These are phyloP conservation scores for Smittia sp. DNA, from an alignment of 2,888 invertebrate species.

Conservation along the genomic window DNA sequence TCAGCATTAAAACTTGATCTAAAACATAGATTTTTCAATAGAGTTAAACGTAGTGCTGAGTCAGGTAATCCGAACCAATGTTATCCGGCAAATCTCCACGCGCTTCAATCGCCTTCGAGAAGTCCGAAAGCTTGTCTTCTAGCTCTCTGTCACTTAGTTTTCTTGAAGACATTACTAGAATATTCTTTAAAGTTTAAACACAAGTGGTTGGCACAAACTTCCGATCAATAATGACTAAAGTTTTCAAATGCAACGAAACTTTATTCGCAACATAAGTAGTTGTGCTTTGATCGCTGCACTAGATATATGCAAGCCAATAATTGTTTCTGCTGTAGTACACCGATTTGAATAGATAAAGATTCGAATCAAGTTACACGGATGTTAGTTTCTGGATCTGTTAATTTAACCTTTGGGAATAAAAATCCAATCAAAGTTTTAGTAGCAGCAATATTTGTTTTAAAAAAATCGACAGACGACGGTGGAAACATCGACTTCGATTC, in stretches of 20 bases:
- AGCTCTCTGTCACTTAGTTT: neutral
- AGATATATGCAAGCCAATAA: too few relatives aligned
- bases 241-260: neutral
- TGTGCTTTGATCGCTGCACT: too few relatives aligned
- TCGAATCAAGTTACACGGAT: too few relatives aligned
- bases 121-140: neutral
- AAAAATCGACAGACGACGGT: too few relatives aligned
- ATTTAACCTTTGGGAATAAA: too few relatives aligned
- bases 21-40: neutral
- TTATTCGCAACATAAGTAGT: neutral
- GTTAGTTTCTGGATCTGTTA: too few relatives aligned
- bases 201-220: neutral
- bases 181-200: neutral
- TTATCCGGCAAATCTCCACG: neutral
- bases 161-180: neutral
- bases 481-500: too few relatives aligned
- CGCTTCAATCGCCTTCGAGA: neutral
- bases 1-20: slow-evolving; percentile 18
- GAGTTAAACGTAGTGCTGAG: neutral
- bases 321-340: too few relatives aligned
- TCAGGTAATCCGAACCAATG: neutral
- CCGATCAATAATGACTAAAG: neutral
- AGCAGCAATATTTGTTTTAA: too few relatives aligned
- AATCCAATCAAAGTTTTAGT: too few relatives aligned
- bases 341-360: too few relatives aligned